A percentile compares a stretch with the other conserved stretches of the same genome.
These are phyloP conservation scores for Drosophila histrio DNA, from an alignment of 2,888 invertebrate species.

Conservation along the genomic window DNA sequence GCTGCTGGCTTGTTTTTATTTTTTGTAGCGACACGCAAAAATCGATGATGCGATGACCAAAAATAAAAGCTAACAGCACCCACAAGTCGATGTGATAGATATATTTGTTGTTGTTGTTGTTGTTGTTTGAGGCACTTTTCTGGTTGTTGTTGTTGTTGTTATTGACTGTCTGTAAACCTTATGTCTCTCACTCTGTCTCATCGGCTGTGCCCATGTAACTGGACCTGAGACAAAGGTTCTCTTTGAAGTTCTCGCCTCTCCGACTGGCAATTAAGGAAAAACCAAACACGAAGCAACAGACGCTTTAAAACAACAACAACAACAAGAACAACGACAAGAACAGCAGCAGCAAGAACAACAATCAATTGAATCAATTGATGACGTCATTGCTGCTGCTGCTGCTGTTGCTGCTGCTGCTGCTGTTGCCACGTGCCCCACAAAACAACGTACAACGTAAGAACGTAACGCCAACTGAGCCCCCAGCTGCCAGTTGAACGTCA, in stretches of 20 bases:
- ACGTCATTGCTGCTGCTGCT: conserved; percentile 24
- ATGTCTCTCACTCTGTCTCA: neutral
- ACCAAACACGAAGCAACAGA: conserved; percentile 2
- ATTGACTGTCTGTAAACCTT: neutral
- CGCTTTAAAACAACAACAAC: conserved; percentile 8
- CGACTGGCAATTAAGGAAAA: conserved; percentile 29
- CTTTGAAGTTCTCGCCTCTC: conserved; percentile 25
- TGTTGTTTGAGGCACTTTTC: too few relatives aligned
- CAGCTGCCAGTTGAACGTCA: conserved; percentile 41
- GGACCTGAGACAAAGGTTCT: conserved; percentile 22
- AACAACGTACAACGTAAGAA: neutral
- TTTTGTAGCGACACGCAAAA: conserved; percentile 52
- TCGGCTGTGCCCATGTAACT: conserved; percentile 29
- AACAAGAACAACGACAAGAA: conserved; percentile 7
- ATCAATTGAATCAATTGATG: conserved; percentile 35
- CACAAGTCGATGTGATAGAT: conserved; percentile 52
- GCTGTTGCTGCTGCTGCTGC: neutral
- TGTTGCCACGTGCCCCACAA: conserved; percentile 29
- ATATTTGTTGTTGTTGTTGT: conserved; percentile 21
- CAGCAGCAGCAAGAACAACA: conserved; percentile 6
- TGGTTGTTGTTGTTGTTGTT: too few relatives aligned
- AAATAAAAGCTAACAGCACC: conserved; percentile 67
- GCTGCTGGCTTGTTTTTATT: conserved; percentile 10
- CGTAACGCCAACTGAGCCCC: conserved; percentile 9
- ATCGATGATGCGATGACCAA: conserved; percentile 75